Conservation (phyloP, 2,888 invertebrate species). For the Thymelicus sylvestris region DNA sequence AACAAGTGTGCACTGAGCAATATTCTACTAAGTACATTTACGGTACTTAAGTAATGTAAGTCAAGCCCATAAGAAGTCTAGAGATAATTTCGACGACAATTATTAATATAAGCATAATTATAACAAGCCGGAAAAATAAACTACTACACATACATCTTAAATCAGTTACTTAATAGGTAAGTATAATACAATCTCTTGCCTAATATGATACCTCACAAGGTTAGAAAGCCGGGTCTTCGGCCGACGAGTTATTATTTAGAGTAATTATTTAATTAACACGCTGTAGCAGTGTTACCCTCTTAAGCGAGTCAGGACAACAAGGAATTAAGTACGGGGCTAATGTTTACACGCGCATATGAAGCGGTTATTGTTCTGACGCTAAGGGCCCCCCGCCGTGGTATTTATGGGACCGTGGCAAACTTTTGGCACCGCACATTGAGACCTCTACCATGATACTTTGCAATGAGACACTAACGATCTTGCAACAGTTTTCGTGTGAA, state of each 20-base stretch:
- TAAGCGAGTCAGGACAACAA: slow-evolving; percentile 81
- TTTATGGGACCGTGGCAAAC: slow-evolving; percentile 77
- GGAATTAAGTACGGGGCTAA: slow-evolving; percentile 81
- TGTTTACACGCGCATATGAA: slow-evolving; percentile 81
- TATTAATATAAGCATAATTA: no score
- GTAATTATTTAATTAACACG: slow-evolving; percentile 84
- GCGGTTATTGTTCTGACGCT: slow-evolving; percentile 71
- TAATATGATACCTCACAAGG: slow-evolving; percentile 31
- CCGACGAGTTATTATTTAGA: slow-evolving; percentile 79
- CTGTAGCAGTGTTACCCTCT: slow-evolving; percentile 79
- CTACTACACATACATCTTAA: no score
- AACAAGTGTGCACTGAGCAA: no score
- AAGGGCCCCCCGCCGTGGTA: slow-evolving; percentile 74
- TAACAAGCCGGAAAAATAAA: no score
- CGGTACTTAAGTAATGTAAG: no score
- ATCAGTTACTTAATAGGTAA: no score
- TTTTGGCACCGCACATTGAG: slow-evolving; percentile 76
- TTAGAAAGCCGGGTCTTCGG: slow-evolving; percentile 47
- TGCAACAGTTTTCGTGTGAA: background rate
- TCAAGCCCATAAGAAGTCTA: no score
- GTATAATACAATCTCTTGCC: background rate
- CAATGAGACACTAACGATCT: background rate
- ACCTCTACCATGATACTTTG: slow-evolving; percentile 34
- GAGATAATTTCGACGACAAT: no score
- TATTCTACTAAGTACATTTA: no score